phyloP scores from a whole-genome alignment of 2,888 invertebrate genomes.

The Tenthredo mesomela region DNA sequence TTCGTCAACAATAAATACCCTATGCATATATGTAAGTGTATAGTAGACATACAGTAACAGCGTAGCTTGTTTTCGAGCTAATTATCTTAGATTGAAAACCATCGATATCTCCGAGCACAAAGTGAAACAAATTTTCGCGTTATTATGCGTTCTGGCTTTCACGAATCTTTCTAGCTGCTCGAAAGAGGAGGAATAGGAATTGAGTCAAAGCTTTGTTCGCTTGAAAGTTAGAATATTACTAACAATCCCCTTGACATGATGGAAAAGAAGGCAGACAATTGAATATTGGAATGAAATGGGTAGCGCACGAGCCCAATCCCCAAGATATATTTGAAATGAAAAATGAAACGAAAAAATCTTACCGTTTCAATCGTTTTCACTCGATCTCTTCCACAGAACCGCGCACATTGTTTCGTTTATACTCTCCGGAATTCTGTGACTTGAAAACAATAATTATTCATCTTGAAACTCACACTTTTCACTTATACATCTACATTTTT shows the following conservation, averaged over 20 bases:
- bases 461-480: background rate
- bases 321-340: slow-evolving; percentile 3
- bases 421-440: background rate
- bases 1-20: background rate
- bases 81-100: slow-evolving; percentile 1
- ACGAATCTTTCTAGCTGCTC: background rate
- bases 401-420: background rate
- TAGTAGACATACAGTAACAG: background rate
- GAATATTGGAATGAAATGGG: background rate
- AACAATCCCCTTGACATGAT: background rate
- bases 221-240: slow-evolving; percentile 5
- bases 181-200: slow-evolving; percentile 6
- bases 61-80: slow-evolving; percentile 11
- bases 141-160: background rate
- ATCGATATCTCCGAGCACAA: background rate
- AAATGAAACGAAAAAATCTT: background rate
- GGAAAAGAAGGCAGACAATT: background rate
- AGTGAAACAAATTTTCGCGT: slow-evolving; percentile 12
- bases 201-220: background rate
- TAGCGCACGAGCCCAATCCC: background rate
- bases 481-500: background rate
- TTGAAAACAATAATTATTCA: slow-evolving; percentile 23
- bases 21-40: background rate
- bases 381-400: slow-evolving; percentile 20
- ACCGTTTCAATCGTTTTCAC: slow-evolving; percentile 10